Conservation (phyloP, 2,888 invertebrate genomes). For the Ichneumon xanthorius region DNA sequence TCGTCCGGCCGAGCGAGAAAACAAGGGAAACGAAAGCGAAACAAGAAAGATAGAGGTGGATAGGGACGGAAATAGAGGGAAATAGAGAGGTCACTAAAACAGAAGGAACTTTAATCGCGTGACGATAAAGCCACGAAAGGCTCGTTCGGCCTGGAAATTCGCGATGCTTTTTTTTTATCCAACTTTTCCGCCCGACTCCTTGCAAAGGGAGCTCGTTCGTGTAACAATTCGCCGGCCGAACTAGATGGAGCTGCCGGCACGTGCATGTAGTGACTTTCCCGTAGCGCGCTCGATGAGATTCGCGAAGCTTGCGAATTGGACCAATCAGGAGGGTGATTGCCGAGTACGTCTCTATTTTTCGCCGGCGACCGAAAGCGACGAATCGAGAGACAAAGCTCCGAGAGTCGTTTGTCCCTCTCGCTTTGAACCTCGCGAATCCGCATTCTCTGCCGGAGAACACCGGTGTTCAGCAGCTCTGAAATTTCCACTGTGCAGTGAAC, state of each 20-base stretch:
- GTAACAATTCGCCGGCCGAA: constrained; percentile 28
- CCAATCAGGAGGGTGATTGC: constrained; percentile 61
- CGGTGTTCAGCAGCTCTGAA: constrained; percentile 19
- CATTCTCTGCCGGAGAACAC: not conserved
- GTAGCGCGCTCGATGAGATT: constrained; percentile 53
- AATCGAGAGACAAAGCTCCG: constrained; percentile 54
- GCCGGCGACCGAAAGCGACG: constrained; percentile 39
- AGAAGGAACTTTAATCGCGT: constrained; percentile 13
- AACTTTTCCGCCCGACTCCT: not conserved
- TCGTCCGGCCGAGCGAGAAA: not conserved
- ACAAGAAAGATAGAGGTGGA: not conserved
- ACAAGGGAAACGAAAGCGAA: not conserved
- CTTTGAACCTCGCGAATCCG: constrained; percentile 29
- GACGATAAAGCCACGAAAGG: constrained; percentile 5
- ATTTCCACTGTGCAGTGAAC: constrained; percentile 43
- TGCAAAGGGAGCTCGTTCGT: not conserved
- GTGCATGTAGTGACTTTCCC: not conserved
- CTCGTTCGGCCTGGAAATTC: not conserved
- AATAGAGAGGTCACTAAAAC: not conserved
- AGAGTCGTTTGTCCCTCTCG: constrained; percentile 36
- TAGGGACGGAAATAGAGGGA: not conserved
- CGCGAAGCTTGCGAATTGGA: constrained; percentile 42
- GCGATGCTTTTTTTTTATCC: constrained; percentile 1
- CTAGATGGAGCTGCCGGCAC: constrained; percentile 3
- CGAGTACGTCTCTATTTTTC: constrained; percentile 46